Evolutionary conservation across 2,888 invertebrate genomes (phyloP).

Genomic region (Spilarctia lutea): DNA sequence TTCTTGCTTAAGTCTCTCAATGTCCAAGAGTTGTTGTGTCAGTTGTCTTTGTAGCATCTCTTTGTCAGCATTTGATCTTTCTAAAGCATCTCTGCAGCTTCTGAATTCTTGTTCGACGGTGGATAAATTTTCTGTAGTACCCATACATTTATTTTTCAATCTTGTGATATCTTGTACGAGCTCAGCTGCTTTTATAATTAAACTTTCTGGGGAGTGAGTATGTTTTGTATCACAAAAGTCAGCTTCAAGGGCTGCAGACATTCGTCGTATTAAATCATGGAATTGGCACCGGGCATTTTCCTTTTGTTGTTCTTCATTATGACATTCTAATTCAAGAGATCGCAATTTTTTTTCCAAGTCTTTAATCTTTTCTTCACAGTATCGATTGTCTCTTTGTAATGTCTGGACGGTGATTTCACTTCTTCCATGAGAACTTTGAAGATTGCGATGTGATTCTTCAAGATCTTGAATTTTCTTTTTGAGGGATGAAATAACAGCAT

Average conservation of each 20-base stretch:
- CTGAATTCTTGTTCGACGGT: conserved; percentile 89
- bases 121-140: conserved; percentile 87
- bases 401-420: conserved; percentile 91
- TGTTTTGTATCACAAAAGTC: conserved; percentile 90
- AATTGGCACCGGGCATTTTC: conserved; percentile 89
- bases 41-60: conserved; percentile 92
- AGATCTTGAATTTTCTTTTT: conserved; percentile 92
- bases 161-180: conserved; percentile 91
- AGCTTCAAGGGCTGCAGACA: conserved; percentile 90
- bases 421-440: conserved; percentile 87
- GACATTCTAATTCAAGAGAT: conserved; percentile 90
- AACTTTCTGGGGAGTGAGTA: conserved; percentile 89
- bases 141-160: conserved; percentile 87
- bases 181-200: conserved; percentile 92
- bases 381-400: conserved; percentile 90
- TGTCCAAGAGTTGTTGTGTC: conserved; percentile 89
- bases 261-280: conserved; percentile 90
- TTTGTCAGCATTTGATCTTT: conserved; percentile 89
- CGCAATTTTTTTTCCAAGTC: conserved; percentile 92
- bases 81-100: conserved; percentile 89
- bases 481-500: conserved; percentile 92
- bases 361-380: conserved; percentile 91
- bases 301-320: conserved; percentile 91
- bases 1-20: conserved; percentile 91
- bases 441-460: conserved; percentile 91